phyloP scores from a whole-genome alignment of 2,797 vertebrate species.

The Amblyraja radiata region DNA sequence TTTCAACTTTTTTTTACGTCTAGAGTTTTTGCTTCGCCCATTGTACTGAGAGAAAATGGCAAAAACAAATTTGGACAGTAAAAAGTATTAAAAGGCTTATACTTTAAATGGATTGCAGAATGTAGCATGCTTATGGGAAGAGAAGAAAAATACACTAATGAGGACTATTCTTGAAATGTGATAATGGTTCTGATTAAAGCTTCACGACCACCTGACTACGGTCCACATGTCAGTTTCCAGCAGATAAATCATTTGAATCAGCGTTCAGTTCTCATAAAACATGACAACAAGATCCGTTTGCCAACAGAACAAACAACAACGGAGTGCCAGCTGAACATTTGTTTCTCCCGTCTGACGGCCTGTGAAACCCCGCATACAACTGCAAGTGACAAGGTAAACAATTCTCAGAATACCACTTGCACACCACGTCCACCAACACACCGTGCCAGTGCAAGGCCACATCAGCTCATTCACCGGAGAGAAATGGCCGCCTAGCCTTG shows the following conservation, averaged over 20 bases:
- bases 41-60: too few species aligned
- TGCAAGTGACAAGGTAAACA: neutral
- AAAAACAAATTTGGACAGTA: neutral
- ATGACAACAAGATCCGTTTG: neutral
- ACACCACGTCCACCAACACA: too few species aligned
- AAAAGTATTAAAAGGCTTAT: neutral
- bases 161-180: too few species aligned
- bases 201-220: neutral
- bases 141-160: neutral
- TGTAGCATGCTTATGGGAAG: neutral
- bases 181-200: neutral
- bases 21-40: too few species aligned
- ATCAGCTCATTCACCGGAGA: neutral
- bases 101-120: neutral
- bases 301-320: neutral
- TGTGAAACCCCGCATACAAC: neutral
- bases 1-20: too few species aligned
- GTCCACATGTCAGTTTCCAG: neutral
- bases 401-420: neutral
- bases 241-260: neutral
- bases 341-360: neutral
- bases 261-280: neutral
- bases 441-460: neutral
- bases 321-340: neutral
- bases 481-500: neutral